Percentiles rank a stretch among this genome's conserved stretches.
These are phyloP conservation scores for Periophthalmus magnuspinnatus DNA, from an alignment of 2,797 vertebrate species.

Conservation along the genomic window DNA sequence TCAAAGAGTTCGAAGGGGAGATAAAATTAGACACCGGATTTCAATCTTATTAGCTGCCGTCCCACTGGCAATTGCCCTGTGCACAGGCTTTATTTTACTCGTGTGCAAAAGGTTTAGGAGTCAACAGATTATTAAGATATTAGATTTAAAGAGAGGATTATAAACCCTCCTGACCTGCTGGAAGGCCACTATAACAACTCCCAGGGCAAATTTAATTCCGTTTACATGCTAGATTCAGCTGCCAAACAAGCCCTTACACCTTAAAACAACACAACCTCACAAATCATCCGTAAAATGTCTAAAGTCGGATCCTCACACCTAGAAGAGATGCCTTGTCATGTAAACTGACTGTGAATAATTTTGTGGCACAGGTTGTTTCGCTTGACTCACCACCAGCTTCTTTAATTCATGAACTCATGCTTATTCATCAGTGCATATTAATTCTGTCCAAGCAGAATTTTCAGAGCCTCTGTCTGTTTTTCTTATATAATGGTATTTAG, in stretches of 20 bases:
- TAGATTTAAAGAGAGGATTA: slow-evolving; percentile 33
- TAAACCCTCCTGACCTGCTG: slow-evolving; percentile 12
- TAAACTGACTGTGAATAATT: slow-evolving; percentile 26
- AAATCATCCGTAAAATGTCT: not conserved
- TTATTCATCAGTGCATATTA: slow-evolving; percentile 56
- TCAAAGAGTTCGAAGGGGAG: slow-evolving; percentile 49
- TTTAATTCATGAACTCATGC: slow-evolving; percentile 49
- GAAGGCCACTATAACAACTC: slow-evolving; percentile 7
- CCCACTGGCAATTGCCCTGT: slow-evolving; percentile 54
- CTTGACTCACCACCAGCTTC: slow-evolving; percentile 28
- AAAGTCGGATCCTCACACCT: slow-evolving; percentile 12
- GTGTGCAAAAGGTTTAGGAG: slow-evolving; percentile 2
- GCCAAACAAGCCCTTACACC: slow-evolving; percentile 7
- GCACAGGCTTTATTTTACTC: slow-evolving; percentile 15
- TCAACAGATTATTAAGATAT: slow-evolving; percentile 42
- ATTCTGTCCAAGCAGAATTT: slow-evolving; percentile 39
- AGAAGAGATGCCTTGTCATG: slow-evolving; percentile 17
- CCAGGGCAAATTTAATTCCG: slow-evolving; percentile 20
- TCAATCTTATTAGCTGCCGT: slow-evolving; percentile 66
- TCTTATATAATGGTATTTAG: slow-evolving; percentile 45
- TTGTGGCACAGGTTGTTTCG: slow-evolving; percentile 19
- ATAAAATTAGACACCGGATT: slow-evolving; percentile 65
- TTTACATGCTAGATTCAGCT: slow-evolving; percentile 17
- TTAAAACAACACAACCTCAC: not conserved
- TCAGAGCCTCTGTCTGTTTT: slow-evolving; percentile 37